Conservation (phyloP, 2,797 vertebrate species). For the Somateria mollissima region DNA sequence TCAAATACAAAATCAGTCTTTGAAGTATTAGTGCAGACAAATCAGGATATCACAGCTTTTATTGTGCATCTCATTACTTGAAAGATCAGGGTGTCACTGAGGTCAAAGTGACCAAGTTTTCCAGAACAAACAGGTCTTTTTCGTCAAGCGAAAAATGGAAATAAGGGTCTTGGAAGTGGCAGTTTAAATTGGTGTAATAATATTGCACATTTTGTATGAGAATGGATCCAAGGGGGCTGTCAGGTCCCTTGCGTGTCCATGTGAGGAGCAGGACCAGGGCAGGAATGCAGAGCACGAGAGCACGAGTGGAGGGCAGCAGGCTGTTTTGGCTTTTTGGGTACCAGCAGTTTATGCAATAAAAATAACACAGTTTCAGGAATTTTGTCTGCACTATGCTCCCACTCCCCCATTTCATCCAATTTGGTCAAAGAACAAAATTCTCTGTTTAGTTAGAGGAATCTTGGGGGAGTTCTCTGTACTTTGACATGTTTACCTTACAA, state of each 20-base stretch:
- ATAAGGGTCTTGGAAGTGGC: conserved; percentile 10
- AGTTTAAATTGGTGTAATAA: conserved; percentile 3
- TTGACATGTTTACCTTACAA: fast-evolving
- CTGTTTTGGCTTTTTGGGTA: background rate
- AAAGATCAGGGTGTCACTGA: background rate
- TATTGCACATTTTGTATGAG: background rate
- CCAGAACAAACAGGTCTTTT: conserved; percentile 46
- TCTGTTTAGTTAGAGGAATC: fast-evolving
- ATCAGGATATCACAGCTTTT: background rate
- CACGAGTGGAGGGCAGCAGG: background rate
- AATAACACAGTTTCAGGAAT: fast-evolving
- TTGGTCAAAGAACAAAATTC: background rate
- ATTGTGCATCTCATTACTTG: background rate
- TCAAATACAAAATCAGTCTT: background rate
- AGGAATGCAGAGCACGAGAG: background rate
- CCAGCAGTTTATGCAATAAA: background rate
- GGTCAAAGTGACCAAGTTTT: conserved; percentile 24
- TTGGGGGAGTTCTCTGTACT: background rate
- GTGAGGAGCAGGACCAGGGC: background rate
- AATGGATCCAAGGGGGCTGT: background rate
- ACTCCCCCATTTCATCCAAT: background rate
- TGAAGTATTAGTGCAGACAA: conserved; percentile 45
- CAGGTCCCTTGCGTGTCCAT: background rate
- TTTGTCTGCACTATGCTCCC: conserved; percentile 41
- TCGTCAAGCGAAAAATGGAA: conserved; percentile 47